Base-by-base conservation (phyloP, 2,888 invertebrate species). In the Adelognathus sp. region DNA sequence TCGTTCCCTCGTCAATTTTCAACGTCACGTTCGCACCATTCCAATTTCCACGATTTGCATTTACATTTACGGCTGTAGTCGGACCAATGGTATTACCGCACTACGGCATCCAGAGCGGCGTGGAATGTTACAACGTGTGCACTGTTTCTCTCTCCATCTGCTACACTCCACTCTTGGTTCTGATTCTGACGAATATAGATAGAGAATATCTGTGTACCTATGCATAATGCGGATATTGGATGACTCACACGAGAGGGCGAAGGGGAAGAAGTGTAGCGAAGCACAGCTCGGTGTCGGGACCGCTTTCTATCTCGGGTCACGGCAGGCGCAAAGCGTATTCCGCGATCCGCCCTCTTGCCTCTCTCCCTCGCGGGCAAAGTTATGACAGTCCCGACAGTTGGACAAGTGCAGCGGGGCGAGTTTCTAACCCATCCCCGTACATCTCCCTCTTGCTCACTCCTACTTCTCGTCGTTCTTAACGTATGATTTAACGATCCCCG, bases 401-500 rank as follows among this genome's bases (percentile, higher is more conserved):
- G 76, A 82, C 79, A 72, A 80, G 80, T 81, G 79, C 80, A 78
- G 73, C 79, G 80, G 64, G 77, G 61, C 56, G 66, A 72, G 60
- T 44, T 31, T n/a, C 36, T 58, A 21, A 7, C 39, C 27, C 31
- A 21, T 7, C 31, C 7, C 56, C n/a, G 18, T 11, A 18, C 18
- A 18, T 29, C 11, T 36, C 16, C 29, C 58, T 33, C 54, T 29
- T 16, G 21, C 21, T 21, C 50, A 24, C 50, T 50, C 50, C n/a
- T n/a, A n/a, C n/a, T 50, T 60, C 70, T 31, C 60, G 60, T 58
- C 46, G 46, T 61, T 33, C 67, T 73, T 66, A 80, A 85, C 84
- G 81, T 86, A 86, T 84, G 85, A 86, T 84, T 85, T 86, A 80
- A 81, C 85, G 83, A 86, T 85, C 73, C n/a, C 80, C 70, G 76